Evolutionary conservation across 2,888 invertebrate genomes (phyloP).

Genomic region (Phorcus lineatus): DNA sequence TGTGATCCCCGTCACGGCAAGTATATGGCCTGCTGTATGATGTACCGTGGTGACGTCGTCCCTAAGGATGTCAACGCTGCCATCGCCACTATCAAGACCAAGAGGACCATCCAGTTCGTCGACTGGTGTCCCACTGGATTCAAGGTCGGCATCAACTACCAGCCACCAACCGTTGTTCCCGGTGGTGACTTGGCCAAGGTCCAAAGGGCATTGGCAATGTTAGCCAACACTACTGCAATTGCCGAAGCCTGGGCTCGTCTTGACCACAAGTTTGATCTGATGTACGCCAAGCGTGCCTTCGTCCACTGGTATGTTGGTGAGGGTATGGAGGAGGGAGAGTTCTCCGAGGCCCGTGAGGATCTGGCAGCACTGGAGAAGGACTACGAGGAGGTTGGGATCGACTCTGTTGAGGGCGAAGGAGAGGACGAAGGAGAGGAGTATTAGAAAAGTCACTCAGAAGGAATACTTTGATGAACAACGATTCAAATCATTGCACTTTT

Average conservation of each 20-base stretch:
- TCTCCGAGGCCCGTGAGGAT: background rate
- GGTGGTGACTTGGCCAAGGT: background rate
- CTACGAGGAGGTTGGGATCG: conserved; percentile 1
- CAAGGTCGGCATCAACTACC: background rate
- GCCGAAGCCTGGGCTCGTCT: conserved; percentile 12
- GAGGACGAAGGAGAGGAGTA: background rate
- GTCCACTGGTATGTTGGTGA: conserved; percentile 8
- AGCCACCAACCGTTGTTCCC: background rate
- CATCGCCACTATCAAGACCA: conserved; percentile 1
- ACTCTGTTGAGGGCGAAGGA: background rate
- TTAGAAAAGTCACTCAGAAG: background rate
- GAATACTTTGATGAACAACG: too few species aligned
- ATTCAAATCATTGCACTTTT: too few species aligned
- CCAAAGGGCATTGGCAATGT: background rate
- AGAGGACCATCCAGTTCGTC: conserved; percentile 7
- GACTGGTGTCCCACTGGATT: conserved; percentile 3
- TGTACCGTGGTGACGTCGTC: conserved; percentile 67
- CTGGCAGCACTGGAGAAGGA: conserved; percentile 1
- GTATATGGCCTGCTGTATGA: conserved; percentile 74
- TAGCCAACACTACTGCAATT: background rate
- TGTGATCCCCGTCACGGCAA: conserved; percentile 77
- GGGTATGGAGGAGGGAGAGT: conserved; percentile 15
- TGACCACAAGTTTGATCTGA: conserved; percentile 12
- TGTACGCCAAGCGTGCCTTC: conserved; percentile 13
- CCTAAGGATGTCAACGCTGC: conserved; percentile 64